These are phyloP conservation scores for Pedionomus torquatus DNA, from an alignment of 2,113 vertebrate genomes.

Conservation along the genomic window DNA sequence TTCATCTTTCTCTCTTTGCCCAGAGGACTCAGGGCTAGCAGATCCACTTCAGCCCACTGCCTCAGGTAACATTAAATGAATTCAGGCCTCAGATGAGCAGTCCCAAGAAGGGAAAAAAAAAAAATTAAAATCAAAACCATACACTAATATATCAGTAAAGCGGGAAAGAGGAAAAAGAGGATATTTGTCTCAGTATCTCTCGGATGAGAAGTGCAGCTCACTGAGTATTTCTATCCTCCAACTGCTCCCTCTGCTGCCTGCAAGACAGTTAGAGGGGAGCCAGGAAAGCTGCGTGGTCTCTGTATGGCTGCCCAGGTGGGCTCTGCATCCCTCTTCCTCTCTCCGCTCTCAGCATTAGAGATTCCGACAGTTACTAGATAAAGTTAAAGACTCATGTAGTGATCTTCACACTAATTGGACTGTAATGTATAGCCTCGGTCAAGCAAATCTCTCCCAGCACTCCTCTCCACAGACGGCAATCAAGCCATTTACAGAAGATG, in stretches of 20 bases:
- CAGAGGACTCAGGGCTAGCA: neutral
- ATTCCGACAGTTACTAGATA: slow-evolving; percentile 79
- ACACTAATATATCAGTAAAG: neutral
- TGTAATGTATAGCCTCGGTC: slow-evolving; percentile 85
- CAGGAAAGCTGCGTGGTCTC: neutral
- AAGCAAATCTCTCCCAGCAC: slow-evolving; percentile 81
- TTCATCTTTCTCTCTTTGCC: neutral
- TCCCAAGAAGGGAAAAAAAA: neutral
- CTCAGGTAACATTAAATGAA: slow-evolving; percentile 14
- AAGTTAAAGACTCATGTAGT: slow-evolving; percentile 81
- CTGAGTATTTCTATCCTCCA: neutral
- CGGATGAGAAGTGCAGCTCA: neutral
- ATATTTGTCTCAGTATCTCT: neutral
- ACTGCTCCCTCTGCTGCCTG: slow-evolving; percentile 61
- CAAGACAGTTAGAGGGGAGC: neutral
- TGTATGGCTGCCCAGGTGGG: slow-evolving; percentile 20
- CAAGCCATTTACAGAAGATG: slow-evolving; percentile 84
- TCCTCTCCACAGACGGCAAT: slow-evolving; percentile 79
- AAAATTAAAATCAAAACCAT: neutral
- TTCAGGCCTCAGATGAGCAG: neutral
- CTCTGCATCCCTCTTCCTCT: slow-evolving; percentile 62
- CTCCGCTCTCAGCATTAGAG: slow-evolving; percentile 70
- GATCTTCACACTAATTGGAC: slow-evolving; percentile 85
- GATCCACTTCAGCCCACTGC: neutral
- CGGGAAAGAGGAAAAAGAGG: neutral